Evolutionary conservation across 2,113 vertebrate species (phyloP).

Genomic region (Nothoprocta perdicaria): DNA sequence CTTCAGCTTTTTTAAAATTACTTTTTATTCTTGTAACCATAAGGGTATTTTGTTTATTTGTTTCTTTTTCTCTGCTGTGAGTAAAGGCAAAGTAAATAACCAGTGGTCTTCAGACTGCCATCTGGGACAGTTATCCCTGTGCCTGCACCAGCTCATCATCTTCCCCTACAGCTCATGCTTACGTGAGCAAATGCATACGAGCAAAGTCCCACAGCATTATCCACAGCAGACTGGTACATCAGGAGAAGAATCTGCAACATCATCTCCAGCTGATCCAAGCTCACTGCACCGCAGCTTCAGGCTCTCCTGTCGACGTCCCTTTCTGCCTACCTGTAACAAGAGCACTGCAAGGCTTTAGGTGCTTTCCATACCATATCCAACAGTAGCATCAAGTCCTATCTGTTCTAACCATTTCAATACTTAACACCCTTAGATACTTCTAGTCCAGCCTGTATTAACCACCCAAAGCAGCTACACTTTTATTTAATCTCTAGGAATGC

Average conservation of each 20-base stretch:
- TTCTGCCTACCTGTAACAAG: neutral
- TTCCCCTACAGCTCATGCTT: neutral
- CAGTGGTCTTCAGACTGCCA: neutral
- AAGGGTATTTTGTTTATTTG: neutral
- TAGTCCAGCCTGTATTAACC: neutral
- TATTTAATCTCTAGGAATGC: conserved; percentile 10
- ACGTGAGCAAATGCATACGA: neutral
- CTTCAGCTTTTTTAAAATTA: neutral
- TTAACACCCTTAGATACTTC: conserved; percentile 6
- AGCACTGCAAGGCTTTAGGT: neutral
- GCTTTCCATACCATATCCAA: neutral
- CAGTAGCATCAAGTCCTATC: accelerated
- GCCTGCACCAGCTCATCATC: neutral
- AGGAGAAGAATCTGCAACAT: neutral
- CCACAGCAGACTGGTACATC: neutral
- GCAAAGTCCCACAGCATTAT: neutral
- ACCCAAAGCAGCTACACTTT: neutral
- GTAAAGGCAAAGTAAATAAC: neutral
- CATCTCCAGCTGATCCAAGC: neutral
- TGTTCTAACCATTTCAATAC: accelerated
- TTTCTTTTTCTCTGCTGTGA: neutral
- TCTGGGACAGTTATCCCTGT: neutral
- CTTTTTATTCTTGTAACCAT: neutral
- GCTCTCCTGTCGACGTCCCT: too few relatives aligned
- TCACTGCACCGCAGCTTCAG: neutral